Percentiles rank a stretch among this genome's conserved stretches.
Conservation (phyloP, 2,113 vertebrate genomes). For the Cairina moschata region DNA sequence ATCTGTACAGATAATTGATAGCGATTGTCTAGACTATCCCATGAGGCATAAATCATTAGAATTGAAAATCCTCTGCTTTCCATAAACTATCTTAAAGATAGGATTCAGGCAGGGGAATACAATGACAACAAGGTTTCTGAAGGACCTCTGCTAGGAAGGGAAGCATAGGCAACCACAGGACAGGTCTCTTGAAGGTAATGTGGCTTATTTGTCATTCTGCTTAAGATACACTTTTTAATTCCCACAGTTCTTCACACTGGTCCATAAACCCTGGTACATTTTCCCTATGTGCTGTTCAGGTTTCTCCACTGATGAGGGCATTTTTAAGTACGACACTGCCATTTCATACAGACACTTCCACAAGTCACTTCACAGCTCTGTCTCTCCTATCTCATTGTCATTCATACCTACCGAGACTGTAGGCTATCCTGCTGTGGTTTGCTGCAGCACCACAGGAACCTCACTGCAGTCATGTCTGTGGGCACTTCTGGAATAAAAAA, state of each 20-base stretch:
- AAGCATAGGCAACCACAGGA: background rate
- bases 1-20: background rate
- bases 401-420: background rate
- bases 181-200: background rate
- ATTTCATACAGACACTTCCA: background rate
- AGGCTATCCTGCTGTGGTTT: background rate
- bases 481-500: background rate
- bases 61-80: background rate
- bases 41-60: background rate
- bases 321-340: background rate
- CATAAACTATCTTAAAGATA: background rate
- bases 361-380: background rate
- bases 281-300: background rate
- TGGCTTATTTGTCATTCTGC: background rate
- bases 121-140: background rate
- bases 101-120: background rate
- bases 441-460: background rate
- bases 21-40: background rate
- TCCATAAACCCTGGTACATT: background rate
- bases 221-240: background rate
- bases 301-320: background rate
- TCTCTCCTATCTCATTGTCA: background rate
- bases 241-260: background rate
- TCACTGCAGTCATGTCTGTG: background rate
- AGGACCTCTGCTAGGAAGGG: background rate